These are phyloP conservation scores for Nannobrachium achirus DNA, from an alignment of 2,113 vertebrate species.

Conservation along the genomic window DNA sequence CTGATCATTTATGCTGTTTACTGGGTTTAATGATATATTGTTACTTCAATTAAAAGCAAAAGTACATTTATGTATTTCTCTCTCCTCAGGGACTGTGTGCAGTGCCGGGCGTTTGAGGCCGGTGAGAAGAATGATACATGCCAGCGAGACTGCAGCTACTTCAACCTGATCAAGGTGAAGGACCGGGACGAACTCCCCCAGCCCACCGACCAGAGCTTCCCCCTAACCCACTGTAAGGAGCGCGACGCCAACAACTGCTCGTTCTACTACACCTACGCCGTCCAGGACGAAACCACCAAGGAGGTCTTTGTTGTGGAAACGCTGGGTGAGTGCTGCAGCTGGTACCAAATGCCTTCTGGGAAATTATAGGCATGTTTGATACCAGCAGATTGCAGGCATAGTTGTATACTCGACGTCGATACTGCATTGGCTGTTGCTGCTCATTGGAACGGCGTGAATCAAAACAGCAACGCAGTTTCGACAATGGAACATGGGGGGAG, in stretches of 20 bases:
- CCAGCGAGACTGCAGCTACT: slow-evolving; percentile 82
- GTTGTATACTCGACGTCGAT: too few relatives aligned
- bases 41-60: background rate
- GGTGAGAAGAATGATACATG: slow-evolving; percentile 91
- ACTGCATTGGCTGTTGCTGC: too few relatives aligned
- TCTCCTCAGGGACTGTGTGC: slow-evolving; percentile 88
- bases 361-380: background rate
- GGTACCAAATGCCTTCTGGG: background rate
- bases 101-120: slow-evolving; percentile 89
- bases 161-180: slow-evolving; percentile 82
- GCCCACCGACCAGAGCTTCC: slow-evolving; percentile 83
- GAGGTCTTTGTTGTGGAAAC: slow-evolving; percentile 85
- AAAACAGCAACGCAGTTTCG: too few relatives aligned
- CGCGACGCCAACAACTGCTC: slow-evolving; percentile 96
- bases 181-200: slow-evolving; percentile 86
- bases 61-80: background rate
- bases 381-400: too few relatives aligned
- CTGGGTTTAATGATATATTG: background rate
- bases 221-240: slow-evolving; percentile 92
- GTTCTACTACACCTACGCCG: slow-evolving; percentile 95
- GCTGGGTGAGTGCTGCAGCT: slow-evolving; percentile 82
- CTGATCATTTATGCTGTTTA: too few relatives aligned
- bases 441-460: too few relatives aligned
- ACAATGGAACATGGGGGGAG: too few relatives aligned
- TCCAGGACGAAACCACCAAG: slow-evolving; percentile 81